phyloP scores from a whole-genome alignment of 2,113 vertebrate species.

The Narcine bancroftii region DNA sequence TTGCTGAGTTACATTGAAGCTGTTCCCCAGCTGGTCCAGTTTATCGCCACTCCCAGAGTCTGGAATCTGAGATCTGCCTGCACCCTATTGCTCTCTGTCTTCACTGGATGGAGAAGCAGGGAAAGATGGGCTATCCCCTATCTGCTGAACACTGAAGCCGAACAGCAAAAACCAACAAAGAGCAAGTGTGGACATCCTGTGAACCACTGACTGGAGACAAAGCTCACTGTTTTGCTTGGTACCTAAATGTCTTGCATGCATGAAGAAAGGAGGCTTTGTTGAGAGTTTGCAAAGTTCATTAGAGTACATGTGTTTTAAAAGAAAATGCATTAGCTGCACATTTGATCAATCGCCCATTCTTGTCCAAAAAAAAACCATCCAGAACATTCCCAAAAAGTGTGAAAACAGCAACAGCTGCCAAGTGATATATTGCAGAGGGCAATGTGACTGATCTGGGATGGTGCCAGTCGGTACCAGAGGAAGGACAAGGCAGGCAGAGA shows the following conservation, averaged over 20 bases:
- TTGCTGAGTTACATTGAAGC: too few relatives aligned
- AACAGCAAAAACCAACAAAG: background rate
- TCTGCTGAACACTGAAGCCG: background rate
- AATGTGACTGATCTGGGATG: background rate
- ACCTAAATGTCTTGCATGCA: background rate
- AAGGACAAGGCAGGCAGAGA: background rate
- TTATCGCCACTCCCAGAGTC: too few relatives aligned
- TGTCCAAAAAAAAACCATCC: constrained; percentile 8
- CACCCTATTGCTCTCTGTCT: background rate
- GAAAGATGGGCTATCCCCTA: background rate
- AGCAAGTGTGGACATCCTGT: background rate
- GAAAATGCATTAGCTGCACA: background rate
- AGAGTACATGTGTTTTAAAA: constrained; percentile 23
- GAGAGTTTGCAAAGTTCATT: background rate
- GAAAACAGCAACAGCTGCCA: background rate
- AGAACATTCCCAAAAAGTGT: constrained; percentile 27
- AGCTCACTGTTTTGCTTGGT: background rate
- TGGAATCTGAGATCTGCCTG: background rate
- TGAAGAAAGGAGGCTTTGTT: constrained; percentile 6
- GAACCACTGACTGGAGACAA: background rate
- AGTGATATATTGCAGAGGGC: background rate
- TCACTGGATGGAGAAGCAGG: background rate
- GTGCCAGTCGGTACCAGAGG: background rate
- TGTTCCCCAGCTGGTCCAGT: too few relatives aligned
- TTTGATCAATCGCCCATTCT: constrained; percentile 25